Conservation (phyloP, 2,797 vertebrate genomes). For the Gallinago solitaria region DNA sequence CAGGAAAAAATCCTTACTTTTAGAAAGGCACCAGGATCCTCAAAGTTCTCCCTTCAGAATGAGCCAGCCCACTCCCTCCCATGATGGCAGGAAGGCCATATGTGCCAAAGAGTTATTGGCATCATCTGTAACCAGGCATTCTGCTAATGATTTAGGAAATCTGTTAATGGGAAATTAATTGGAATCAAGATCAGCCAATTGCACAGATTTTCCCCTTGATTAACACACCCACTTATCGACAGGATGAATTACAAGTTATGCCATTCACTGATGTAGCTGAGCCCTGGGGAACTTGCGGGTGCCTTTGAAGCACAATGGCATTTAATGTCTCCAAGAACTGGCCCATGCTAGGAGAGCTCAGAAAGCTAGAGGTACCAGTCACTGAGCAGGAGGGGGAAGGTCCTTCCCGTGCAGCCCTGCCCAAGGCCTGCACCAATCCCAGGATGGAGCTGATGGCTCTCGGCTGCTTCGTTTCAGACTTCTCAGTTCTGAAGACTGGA, state of each 20-base stretch:
- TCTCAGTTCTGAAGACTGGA: neutral
- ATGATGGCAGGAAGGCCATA: neutral
- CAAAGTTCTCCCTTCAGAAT: neutral
- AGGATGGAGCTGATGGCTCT: neutral
- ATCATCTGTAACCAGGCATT: conserved; percentile 21
- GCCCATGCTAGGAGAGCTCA: neutral
- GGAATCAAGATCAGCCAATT: conserved; percentile 58
- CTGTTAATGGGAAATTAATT: conserved; percentile 67
- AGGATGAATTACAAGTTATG: conserved; percentile 43
- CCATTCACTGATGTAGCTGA: neutral
- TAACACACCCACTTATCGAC: conserved; percentile 42
- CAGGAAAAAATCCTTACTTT: neutral
- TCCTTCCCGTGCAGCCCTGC: neutral
- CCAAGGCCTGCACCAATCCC: neutral
- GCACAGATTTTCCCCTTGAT: conserved; percentile 59
- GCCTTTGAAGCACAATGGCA: neutral
- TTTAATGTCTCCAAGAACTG: neutral
- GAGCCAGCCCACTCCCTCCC: neutral
- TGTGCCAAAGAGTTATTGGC: conserved; percentile 39
- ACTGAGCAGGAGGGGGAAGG: neutral
- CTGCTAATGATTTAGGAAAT: conserved; percentile 58
- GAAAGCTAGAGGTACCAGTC: neutral
- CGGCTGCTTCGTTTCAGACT: neutral
- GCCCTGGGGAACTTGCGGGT: neutral
- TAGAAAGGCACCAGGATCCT: neutral